Percentiles rank a stretch among this genome's conserved stretches.
Conservation (phyloP, 2,888 invertebrate genomes). For the Drosophila borborema region DNA sequence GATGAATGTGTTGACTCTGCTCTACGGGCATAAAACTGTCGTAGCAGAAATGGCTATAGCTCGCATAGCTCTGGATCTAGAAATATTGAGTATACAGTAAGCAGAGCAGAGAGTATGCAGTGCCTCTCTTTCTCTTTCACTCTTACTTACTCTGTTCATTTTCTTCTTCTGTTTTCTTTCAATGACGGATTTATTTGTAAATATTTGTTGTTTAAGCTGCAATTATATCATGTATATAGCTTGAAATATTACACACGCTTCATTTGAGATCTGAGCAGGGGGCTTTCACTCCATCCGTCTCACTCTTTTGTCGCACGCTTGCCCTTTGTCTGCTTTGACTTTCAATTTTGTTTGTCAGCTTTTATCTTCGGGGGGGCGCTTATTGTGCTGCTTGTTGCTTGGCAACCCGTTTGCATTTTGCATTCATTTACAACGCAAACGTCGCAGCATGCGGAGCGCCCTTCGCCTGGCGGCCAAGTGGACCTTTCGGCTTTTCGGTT, state of each 20-base stretch:
- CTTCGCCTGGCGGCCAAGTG: not conserved
- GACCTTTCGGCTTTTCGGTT: conserved; percentile 44
- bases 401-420: conserved; percentile 54
- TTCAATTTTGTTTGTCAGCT: conserved; percentile 41
- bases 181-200: not conserved
- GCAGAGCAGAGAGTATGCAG: not conserved
- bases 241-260: conserved; percentile 1
- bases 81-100: not conserved
- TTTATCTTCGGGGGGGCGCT: conserved; percentile 28
- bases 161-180: not conserved
- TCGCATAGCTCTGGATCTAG: not conserved
- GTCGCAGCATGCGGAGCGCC: not conserved
- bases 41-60: too few relatives aligned
- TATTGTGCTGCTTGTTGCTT: conserved; percentile 50
- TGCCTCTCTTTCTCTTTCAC: too few relatives aligned
- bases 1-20: not conserved
- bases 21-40: not conserved
- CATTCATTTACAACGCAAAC: conserved; percentile 25
- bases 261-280: not conserved
- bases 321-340: conserved; percentile 10
- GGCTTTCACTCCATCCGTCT: not conserved
- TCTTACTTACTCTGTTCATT: not conserved
- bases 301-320: not conserved
- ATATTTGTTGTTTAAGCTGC: not conserved
- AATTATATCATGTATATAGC: not conserved